Percentiles rank a stretch among this genome's conserved stretches.
These are phyloP conservation scores for Lampris incognitus DNA, from an alignment of 2,113 vertebrate genomes.

Conservation along the genomic window DNA sequence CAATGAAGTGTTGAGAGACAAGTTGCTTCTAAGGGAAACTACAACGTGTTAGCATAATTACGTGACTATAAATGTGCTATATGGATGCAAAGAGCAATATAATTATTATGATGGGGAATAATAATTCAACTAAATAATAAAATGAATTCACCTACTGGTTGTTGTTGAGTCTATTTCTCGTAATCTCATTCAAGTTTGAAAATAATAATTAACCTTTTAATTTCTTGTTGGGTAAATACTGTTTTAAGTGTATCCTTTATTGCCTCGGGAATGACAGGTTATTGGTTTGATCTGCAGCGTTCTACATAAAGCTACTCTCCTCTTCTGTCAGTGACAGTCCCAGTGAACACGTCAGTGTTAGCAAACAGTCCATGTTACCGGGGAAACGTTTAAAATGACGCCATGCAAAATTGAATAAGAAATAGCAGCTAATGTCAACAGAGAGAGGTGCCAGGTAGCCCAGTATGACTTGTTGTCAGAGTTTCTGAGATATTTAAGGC, in stretches of 20 bases:
- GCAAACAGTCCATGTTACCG: conserved; percentile 74
- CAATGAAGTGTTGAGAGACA: no score
- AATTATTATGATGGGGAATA: no score
- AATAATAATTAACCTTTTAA: no score
- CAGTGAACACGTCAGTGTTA: conserved; percentile 50
- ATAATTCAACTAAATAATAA: no score
- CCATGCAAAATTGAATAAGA: conserved; percentile 62
- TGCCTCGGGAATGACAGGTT: background rate
- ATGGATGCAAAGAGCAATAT: background rate
- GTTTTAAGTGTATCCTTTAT: no score
- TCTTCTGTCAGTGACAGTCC: conserved; percentile 46
- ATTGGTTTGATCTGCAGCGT: background rate
- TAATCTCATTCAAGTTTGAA: no score
- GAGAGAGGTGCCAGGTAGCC: conserved; percentile 71
- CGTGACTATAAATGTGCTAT: no score
- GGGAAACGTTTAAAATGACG: conserved; percentile 74
- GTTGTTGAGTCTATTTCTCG: no score
- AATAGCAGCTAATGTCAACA: conserved; percentile 74
- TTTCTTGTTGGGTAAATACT: no score
- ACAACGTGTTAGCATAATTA: no score
- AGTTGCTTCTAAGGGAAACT: no score
- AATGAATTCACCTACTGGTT: no score
- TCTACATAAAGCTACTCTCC: conserved; percentile 46
- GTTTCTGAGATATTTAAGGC: conserved; percentile 63
- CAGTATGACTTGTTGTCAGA: conserved; percentile 67